These are phyloP conservation scores for Galerucella nymphaeae DNA, from an alignment of 2,888 invertebrate genomes.

Conservation along the genomic window DNA sequence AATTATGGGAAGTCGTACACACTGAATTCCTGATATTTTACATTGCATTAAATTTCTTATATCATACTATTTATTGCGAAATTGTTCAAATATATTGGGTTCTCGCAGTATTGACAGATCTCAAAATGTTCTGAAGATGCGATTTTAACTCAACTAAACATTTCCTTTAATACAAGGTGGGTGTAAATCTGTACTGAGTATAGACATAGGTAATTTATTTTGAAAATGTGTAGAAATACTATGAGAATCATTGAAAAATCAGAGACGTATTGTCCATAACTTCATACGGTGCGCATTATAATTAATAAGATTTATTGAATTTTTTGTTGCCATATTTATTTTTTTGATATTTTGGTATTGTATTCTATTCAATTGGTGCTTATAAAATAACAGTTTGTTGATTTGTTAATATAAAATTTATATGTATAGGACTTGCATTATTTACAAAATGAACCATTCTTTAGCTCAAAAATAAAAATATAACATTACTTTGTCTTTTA, in stretches of 20 bases:
- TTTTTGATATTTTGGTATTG: not conserved
- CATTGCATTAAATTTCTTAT: not conserved
- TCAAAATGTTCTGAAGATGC: not conserved
- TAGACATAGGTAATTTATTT: too few relatives aligned
- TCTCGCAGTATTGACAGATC: too few relatives aligned
- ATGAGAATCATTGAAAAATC: too few relatives aligned
- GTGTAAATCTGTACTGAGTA: too few relatives aligned
- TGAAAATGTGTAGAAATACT: too few relatives aligned
- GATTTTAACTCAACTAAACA: not conserved
- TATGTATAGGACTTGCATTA: not conserved
- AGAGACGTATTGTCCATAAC: too few relatives aligned
- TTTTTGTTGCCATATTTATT: not conserved
- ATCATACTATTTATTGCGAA: too few relatives aligned
- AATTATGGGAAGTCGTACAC: not conserved
- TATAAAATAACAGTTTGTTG: slow-evolving; percentile 2
- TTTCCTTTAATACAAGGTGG: too few relatives aligned
- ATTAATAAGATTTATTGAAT: not conserved
- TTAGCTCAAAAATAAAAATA: slow-evolving; percentile 12
- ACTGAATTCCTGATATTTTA: slow-evolving; percentile 5
- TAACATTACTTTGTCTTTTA: not conserved
- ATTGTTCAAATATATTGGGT: too few relatives aligned
- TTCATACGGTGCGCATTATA: too few relatives aligned
- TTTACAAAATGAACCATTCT: slow-evolving; percentile 1
- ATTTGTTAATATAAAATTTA: slow-evolving; percentile 9
- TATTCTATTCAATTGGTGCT: slow-evolving; percentile 15